phyloP scores from a whole-genome alignment of 2,113 vertebrate species.

The Riparia riparia region DNA sequence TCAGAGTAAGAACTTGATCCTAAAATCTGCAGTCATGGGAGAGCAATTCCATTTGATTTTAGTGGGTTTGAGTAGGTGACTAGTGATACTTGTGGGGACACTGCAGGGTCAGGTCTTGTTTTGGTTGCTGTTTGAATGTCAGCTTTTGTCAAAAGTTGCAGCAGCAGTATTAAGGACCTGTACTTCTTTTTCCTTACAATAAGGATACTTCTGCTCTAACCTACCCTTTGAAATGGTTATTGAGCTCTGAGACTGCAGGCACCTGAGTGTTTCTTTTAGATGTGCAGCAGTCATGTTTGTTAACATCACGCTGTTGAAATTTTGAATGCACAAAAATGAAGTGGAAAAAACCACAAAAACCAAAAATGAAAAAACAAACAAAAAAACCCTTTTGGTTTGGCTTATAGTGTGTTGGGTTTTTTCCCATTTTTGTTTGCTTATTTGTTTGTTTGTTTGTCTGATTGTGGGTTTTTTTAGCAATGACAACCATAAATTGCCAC shows the following conservation, averaged over 20 bases:
- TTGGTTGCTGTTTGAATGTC: slow-evolving; percentile 7
- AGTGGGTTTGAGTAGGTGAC: background rate
- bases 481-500: background rate
- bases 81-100: background rate
- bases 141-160: background rate
- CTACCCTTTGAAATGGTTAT: slow-evolving; percentile 2
- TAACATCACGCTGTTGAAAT: background rate
- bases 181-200: background rate
- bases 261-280: background rate
- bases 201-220: background rate
- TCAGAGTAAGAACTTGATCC: background rate
- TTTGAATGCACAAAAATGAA: background rate
- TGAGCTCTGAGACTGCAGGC: background rate
- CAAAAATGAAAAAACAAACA: no score
- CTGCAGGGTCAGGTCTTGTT: slow-evolving; percentile 1
- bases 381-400: background rate
- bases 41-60: background rate
- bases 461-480: background rate
- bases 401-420: background rate
- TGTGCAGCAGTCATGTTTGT: background rate
- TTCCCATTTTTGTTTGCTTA: background rate
- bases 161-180: background rate
- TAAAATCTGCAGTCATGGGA: background rate
- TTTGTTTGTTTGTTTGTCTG: background rate
- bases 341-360: background rate